phyloP scores from a whole-genome alignment of 2,888 invertebrate species.

The Drosophila yooni region DNA sequence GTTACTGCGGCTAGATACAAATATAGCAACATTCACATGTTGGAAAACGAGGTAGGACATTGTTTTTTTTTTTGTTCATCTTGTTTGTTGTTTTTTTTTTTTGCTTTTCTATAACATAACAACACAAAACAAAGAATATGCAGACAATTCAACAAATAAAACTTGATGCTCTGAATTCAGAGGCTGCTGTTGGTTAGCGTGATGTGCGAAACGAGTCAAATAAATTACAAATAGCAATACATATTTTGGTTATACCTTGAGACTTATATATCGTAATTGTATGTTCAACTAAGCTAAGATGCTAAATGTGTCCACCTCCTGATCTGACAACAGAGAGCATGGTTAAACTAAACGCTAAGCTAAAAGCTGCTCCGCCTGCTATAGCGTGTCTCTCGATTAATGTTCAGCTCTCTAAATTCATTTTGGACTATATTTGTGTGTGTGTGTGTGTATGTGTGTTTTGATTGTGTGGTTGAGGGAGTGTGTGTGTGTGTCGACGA shows the following conservation, averaged over 20 bases:
- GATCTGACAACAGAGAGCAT: constrained; percentile 28
- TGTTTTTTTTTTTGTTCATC: constrained; percentile 58
- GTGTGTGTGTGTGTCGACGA: constrained; percentile 9
- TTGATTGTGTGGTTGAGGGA: neutral
- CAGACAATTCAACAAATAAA: constrained; percentile 24
- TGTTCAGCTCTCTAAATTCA: constrained; percentile 13
- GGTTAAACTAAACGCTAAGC: constrained; percentile 29
- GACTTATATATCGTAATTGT: constrained; percentile 56
- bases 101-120: constrained; percentile 8
- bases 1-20: constrained; percentile 50
- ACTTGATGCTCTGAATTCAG: constrained; percentile 31
- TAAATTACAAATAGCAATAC: constrained; percentile 76
- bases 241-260: constrained; percentile 76
- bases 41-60: constrained; percentile 84
- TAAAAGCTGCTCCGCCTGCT: constrained; percentile 18
- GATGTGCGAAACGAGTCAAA: constrained; percentile 42
- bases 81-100: constrained; percentile 31
- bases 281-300: constrained; percentile 64
- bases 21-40: constrained; percentile 75
- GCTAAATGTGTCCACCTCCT: constrained; percentile 24
- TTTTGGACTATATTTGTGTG: neutral
- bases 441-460: neutral
- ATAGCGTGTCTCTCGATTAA: neutral
- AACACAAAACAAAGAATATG: constrained; percentile 3
- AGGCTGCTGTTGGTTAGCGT: constrained; percentile 3